A percentile compares a stretch with the other conserved stretches of the same genome.
phyloP scores from a whole-genome alignment of 2,888 invertebrate species.

The Acanthacorydalis orientalis region DNA sequence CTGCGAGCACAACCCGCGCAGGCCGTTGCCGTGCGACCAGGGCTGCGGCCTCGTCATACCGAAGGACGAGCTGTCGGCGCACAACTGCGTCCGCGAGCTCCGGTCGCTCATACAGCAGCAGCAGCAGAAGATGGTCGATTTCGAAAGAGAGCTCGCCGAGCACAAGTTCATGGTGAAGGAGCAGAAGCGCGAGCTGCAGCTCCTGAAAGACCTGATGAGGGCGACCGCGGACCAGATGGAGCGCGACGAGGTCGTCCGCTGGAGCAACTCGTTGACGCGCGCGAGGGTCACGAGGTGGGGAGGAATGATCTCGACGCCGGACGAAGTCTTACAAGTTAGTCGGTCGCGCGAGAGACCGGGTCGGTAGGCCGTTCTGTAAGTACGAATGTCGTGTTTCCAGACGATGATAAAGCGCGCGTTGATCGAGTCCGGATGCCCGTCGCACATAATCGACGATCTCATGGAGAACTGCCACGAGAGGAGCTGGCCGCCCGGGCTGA shows the following conservation, averaged over 20 bases:
- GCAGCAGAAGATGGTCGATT: conserved; percentile 70
- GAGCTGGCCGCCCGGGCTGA: conserved; percentile 86
- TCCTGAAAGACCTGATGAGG: conserved; percentile 78
- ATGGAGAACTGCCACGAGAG: conserved; percentile 97
- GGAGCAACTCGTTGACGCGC: conserved; percentile 67
- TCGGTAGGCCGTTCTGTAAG: conserved; percentile 5
- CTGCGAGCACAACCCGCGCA: conserved; percentile 87
- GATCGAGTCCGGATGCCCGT: conserved; percentile 86
- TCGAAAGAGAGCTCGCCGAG: conserved; percentile 74
- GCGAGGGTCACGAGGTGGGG: conserved; percentile 93
- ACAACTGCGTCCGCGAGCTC: conserved; percentile 84
- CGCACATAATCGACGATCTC: conserved; percentile 80
- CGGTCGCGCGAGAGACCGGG: background rate
- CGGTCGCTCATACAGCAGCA: conserved; percentile 70
- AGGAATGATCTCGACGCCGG: conserved; percentile 96
- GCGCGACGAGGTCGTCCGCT: conserved; percentile 77
- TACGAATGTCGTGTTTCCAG: conserved; percentile 27
- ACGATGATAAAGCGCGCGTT: conserved; percentile 86
- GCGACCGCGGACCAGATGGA: conserved; percentile 91
- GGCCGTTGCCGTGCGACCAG: conserved; percentile 82
- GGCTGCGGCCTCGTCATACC: conserved; percentile 90
- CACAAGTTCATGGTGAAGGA: conserved; percentile 77
- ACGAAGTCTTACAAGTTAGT: conserved; percentile 48
- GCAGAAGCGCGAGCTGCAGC: conserved; percentile 72
- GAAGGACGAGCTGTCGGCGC: conserved; percentile 85